Conservation (phyloP, 2,113 vertebrate genomes). For the Lamprotornis superbus region DNA sequence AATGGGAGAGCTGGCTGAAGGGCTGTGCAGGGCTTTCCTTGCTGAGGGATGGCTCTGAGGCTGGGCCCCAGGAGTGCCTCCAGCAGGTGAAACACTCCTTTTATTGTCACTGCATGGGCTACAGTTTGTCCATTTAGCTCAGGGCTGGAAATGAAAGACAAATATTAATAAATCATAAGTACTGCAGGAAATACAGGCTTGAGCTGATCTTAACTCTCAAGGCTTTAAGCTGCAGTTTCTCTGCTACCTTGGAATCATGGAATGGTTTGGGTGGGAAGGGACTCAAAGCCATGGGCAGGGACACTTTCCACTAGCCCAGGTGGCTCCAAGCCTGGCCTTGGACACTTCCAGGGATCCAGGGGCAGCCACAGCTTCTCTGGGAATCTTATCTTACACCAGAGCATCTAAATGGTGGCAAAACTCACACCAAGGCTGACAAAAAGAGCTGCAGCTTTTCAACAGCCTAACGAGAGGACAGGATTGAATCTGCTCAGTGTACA, state of each 20-base stretch:
- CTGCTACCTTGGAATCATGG: not conserved
- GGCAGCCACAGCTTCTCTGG: not conserved
- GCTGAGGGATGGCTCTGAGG: not conserved
- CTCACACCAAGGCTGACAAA: not conserved
- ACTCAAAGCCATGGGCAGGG: not conserved
- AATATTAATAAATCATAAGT: not conserved
- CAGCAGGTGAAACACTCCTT: not conserved
- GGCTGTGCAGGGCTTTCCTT: not conserved
- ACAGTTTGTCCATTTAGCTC: fast-evolving
- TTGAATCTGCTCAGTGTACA: fast-evolving
- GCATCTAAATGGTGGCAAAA: not conserved
- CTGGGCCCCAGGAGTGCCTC: not conserved
- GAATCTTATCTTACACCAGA: not conserved
- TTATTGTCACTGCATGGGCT: not conserved
- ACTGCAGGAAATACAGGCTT: not conserved
- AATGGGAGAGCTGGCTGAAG: not conserved
- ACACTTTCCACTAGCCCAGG: not conserved
- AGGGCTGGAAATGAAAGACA: not conserved
- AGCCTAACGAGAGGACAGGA: not conserved
- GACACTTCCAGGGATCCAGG: not conserved
- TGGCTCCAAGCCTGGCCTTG: not conserved
- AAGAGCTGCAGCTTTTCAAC: not conserved
- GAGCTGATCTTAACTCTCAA: not conserved
- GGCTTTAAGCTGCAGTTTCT: not conserved
- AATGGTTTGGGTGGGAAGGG: not conserved